Evolutionary conservation across 2,888 invertebrate species (phyloP), one percentile per base, ranked within the genome.

Genomic region (Latrodectus elegans): DNA sequence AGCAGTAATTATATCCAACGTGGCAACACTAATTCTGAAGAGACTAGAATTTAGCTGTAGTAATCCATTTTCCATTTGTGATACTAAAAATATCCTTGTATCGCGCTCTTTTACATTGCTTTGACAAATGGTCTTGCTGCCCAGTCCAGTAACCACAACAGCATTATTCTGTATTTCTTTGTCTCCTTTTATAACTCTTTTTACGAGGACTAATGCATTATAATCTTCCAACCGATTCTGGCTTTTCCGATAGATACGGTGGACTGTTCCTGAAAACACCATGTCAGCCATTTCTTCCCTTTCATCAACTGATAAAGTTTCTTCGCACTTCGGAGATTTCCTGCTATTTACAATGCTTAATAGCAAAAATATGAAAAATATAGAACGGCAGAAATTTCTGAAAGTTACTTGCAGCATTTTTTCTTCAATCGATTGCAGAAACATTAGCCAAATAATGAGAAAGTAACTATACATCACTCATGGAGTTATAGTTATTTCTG

Each of bases 201-300:
- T 91, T 15, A 92, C 90, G 88, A 91, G 91, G 12, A 92, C 91
- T 71, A 91, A 89, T 0, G 91, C 92, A 79, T 90, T 90, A 80
- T 91, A 91, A 86, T 85, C 85, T 4, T 55, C 49, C 22, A 84
- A 65, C 15, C n/a, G 51, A 17, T 74, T 79, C 38, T 67, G 71
- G 38, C 77, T 67, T 60, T 89, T 89, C 2, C 87, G 74, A 85
- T 91, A 91, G n/a, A 92, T 85, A 38, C 90, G 90, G 64, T 91
- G 90, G 11, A 92, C 91, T 0, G 92, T 92, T 8, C 92, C 92
- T 0, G 92, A 91, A 73, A 92, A 90, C 8, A 92, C 91, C 8
- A 92, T 89, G 26, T 90, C 90, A 8, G 92, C 92, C 67, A 89
- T 77, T 73, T 91, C 90, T 70, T 91, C 91, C 22, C 91, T 76